Evolutionary conservation across 2,797 vertebrate species (phyloP).

Genomic region (Fringilla coelebs): DNA sequence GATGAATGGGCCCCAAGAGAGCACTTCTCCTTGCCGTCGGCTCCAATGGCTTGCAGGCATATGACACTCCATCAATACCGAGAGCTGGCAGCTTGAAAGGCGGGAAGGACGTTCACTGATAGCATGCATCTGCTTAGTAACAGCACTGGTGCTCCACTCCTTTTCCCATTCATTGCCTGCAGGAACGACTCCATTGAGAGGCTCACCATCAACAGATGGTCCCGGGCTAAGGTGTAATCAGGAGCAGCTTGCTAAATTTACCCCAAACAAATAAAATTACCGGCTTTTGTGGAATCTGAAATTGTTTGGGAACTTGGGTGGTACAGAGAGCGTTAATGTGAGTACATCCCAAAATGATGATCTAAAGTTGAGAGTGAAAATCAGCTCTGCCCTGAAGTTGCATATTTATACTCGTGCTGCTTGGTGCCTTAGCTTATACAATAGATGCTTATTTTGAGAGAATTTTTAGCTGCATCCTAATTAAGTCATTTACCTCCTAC

Average conservation of each 20-base stretch:
- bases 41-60: slow-evolving; percentile 64
- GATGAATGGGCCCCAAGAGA: slow-evolving; percentile 69
- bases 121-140: slow-evolving; percentile 76
- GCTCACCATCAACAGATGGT: slow-evolving; percentile 73
- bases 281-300: slow-evolving; percentile 63
- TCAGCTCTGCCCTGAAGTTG: background rate
- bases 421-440: background rate
- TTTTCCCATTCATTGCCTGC: slow-evolving; percentile 65
- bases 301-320: slow-evolving; percentile 58
- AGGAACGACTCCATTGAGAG: slow-evolving; percentile 69
- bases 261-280: slow-evolving; percentile 76
- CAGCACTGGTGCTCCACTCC: slow-evolving; percentile 41
- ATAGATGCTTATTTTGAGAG: slow-evolving; percentile 9
- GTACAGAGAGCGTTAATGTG: slow-evolving; percentile 23
- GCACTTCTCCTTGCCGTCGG: slow-evolving; percentile 67
- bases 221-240: slow-evolving; percentile 73
- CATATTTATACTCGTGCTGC: background rate
- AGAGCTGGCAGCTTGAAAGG: slow-evolving; percentile 79
- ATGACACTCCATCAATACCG: slow-evolving; percentile 73
- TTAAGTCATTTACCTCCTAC: slow-evolving; percentile 48
- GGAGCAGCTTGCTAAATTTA: slow-evolving; percentile 77
- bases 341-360: background rate
- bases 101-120: slow-evolving; percentile 60
- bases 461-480: slow-evolving; percentile 37
- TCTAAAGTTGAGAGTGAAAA: background rate